Percentiles rank a stretch among this genome's conserved stretches.
Conservation (phyloP, 2,888 invertebrate species). For the Hartigia nigra region DNA sequence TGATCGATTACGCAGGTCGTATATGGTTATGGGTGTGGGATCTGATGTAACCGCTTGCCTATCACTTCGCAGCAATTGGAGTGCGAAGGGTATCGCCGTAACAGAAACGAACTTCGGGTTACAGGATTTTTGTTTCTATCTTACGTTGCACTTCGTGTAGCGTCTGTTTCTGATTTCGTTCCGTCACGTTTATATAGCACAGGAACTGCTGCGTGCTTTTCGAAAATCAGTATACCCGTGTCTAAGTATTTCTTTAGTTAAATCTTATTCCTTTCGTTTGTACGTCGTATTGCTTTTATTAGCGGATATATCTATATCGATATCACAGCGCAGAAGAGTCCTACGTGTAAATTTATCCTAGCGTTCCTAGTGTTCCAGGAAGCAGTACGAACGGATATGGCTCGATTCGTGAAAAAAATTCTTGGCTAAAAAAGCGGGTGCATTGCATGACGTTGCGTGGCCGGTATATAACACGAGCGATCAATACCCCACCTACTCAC, state of each 20-base stretch:
- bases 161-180: neutral
- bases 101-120: slow-evolving; percentile 20
- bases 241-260: neutral
- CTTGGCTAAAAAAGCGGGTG: slow-evolving; percentile 54
- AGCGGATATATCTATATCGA: neutral
- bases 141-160: slow-evolving; percentile 5
- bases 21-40: slow-evolving; percentile 38
- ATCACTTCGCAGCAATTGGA: slow-evolving; percentile 42
- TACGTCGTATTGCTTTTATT: neutral
- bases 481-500: slow-evolving; percentile 61
- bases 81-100: slow-evolving; percentile 44
- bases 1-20: slow-evolving; percentile 26
- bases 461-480: slow-evolving; percentile 47
- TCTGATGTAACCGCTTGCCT: slow-evolving; percentile 34
- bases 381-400: neutral
- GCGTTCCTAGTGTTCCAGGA: neutral
- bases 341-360: neutral
- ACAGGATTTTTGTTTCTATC: slow-evolving; percentile 28
- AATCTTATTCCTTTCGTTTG: neutral
- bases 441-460: slow-evolving; percentile 47
- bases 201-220: too few relatives aligned
- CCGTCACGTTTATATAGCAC: neutral
- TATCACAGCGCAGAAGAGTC: neutral
- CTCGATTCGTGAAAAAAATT: slow-evolving; percentile 46
- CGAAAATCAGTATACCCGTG: neutral